Conservation (phyloP, 2,888 invertebrate species). For the Cryptus armator region DNA sequence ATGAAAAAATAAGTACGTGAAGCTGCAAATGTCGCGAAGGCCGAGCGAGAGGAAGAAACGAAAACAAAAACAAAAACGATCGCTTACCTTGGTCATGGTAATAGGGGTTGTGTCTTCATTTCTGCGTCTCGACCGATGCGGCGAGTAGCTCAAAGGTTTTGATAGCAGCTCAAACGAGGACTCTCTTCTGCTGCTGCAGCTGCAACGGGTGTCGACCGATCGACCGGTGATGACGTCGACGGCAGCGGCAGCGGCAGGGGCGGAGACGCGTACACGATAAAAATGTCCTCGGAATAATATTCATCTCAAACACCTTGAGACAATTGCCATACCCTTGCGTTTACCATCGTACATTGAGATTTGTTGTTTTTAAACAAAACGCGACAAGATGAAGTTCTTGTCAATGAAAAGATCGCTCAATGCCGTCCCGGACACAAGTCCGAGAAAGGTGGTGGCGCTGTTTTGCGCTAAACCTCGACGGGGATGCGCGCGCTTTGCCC, state of each 20-base stretch:
- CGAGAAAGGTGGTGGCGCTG: conserved; percentile 79
- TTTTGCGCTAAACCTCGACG: conserved; percentile 44
- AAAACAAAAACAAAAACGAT: conserved; percentile 4
- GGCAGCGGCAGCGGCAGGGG: conserved; percentile 24
- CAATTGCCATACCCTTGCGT: conserved; percentile 9
- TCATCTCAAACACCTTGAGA: conserved; percentile 32
- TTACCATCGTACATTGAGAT: not conserved
- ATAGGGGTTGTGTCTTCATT: conserved; percentile 76
- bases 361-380: not conserved
- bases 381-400: not conserved
- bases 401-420: conserved; percentile 17
- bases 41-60: not conserved
- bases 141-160: conserved; percentile 25
- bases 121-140: conserved; percentile 65
- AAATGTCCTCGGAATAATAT: conserved; percentile 8
- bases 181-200: conserved; percentile 39
- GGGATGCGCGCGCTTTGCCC: conserved; percentile 85
- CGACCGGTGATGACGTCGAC: conserved; percentile 73
- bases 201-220: conserved; percentile 83
- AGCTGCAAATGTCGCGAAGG: not conserved
- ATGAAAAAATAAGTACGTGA: not conserved
- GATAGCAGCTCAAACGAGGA: conserved; percentile 57
- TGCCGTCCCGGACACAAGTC: conserved; percentile 36
- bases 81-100: conserved; percentile 78
- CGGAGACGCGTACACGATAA: conserved; percentile 9